Evolutionary conservation across 2,797 vertebrate species (phyloP), one percentile per base, ranked within the genome.

Genomic region (Rhinella marina): DNA sequence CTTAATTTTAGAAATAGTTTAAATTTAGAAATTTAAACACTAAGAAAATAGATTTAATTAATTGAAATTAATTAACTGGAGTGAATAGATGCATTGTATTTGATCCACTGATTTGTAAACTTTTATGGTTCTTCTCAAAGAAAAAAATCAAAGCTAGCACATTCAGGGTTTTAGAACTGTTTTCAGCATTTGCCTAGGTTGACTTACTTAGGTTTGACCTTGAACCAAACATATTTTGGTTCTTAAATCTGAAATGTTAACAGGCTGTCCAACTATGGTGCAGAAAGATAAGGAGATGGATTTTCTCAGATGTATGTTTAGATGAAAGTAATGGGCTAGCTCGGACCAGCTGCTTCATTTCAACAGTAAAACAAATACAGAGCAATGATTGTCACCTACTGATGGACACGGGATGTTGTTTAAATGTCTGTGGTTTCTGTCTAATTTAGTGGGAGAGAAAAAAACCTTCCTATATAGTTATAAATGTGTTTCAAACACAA

Each of bases 231-330:
- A 73, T 80, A 50, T 79, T 82, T 79, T 48, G 32, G 68, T 32
- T 50, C 57, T 88, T 70, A 73, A 59, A 52, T 61, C 64, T 80
- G 85, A 85, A 88, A 88, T 84, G 72, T 84, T 88, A 84, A 72
- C 87, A 88, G 82, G 48, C 41, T 73, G 23, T 52, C 64, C 25
- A 73, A 72, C 72, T 73, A 80, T 32, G 19, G 64, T 88, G 87
- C 56, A 84, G 64, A 81, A 73, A 88, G 82, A 88, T 84, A 88
- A 85, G 87, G n/a, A 73, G 70, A 56, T 70, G 82, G 79, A 72
- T 81, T 84, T 80, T 75, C 78, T 85, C 87, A 85, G 76, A 88
- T 85, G 87, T 70, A 84, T 54, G 50, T 79, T 14, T 78, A 84
- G 87, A 87, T 87, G 48, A 84, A 83, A 83, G 87, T 88, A 59